Evolutionary conservation across 1,140 invertebrate genomes (phyloP), one percentile per base, ranked within the genome.

Genomic region (Heterodera carotae): DNA sequence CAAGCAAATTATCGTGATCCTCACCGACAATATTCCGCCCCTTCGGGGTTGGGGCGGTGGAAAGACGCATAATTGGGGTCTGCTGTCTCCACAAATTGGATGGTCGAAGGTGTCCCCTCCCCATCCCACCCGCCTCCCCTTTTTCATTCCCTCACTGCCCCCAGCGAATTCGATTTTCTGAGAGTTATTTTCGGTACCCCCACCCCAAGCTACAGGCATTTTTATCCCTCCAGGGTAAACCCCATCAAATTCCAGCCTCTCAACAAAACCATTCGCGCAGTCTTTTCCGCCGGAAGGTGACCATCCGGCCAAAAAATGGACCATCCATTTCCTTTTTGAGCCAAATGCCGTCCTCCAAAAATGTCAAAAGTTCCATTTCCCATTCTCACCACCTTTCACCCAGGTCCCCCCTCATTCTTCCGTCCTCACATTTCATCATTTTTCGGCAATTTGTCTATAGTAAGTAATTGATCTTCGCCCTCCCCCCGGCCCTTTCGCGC

Each of bases 311-410:
- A 39, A 39, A 39, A 39, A 2, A 12, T 2, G 48, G 48, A 3
- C 18, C 48, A 53, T 53, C 18, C 18, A 53, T 53, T 53, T 53
- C 48, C 48, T 53, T 53, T 53, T 53, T 53, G 15, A 18, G 48
- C 48, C 48, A 53, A 53, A 53, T 53, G 48, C 48, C 48, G 12
- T 4, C 12, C 48, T 18, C 1, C 48, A 22, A 53, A 15, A 53
- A 53, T 53, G 12, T 53, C 48, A 53, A 53, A 53, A 53, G 48
- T 4, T 22, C 48, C 27, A 34, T 36, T 39, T 48, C 34, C 69
- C 29, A 70, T 71, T 71, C 69, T 43, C 59, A 33, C 27, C 69
- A 18, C 31, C 67, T 43, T 12, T 43, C 39, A 8, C 39, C 6
- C 39, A 12, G 6, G 12, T 12, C 6, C 67, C 36, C 67, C 29